A percentile compares a stretch with the other conserved stretches of the same genome.
phyloP scores from a whole-genome alignment of 2,113 vertebrate genomes.

The Nothoprocta pentlandii region DNA sequence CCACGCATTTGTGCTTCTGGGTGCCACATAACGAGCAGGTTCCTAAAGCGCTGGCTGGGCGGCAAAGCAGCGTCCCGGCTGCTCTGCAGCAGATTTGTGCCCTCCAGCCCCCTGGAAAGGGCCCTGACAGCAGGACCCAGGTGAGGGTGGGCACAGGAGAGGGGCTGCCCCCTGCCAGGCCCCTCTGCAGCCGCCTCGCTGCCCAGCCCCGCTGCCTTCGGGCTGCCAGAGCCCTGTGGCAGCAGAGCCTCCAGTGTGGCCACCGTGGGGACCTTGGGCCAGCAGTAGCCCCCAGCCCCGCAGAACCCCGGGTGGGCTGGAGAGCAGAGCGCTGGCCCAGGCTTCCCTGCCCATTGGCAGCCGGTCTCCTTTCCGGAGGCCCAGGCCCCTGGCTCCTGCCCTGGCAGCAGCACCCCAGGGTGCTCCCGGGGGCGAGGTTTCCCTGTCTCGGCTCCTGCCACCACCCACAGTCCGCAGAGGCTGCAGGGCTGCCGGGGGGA shows the following conservation, averaged over 20 bases:
- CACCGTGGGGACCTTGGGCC: background rate
- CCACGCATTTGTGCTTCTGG: background rate
- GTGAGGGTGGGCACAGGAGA: background rate
- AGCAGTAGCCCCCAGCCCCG: background rate
- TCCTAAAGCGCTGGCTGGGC: background rate
- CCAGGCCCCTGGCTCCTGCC: background rate
- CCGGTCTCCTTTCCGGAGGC: too few relatives aligned
- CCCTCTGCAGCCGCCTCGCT: background rate
- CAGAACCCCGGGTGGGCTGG: background rate
- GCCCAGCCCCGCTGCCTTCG: background rate
- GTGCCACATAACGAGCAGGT: background rate
- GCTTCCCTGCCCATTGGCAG: too few relatives aligned
- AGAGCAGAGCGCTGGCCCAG: background rate
- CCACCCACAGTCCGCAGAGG: background rate
- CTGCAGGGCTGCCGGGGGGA: background rate
- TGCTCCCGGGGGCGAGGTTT: background rate
- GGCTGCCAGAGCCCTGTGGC: background rate
- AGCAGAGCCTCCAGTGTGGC: background rate
- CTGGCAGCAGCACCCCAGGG: background rate
- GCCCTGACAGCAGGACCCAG: constrained; percentile 36
- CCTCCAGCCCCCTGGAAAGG: background rate
- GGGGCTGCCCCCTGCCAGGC: background rate
- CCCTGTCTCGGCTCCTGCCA: background rate
- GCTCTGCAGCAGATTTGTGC: background rate
- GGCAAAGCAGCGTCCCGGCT: background rate